These are phyloP conservation scores for Ferrisia virgata DNA, from an alignment of 2,888 invertebrate genomes.

Conservation along the genomic window DNA sequence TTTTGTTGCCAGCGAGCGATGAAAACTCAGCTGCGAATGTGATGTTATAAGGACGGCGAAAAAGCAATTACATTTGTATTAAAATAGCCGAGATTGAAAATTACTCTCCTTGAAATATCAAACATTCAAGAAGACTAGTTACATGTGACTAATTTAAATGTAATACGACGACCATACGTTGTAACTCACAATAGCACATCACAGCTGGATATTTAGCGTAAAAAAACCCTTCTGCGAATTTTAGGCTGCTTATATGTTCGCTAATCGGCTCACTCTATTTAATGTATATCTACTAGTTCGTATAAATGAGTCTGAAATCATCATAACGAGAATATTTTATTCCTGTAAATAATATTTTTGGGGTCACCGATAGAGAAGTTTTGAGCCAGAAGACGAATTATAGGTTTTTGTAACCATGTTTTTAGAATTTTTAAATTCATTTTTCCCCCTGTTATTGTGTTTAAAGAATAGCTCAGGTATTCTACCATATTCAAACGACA, in stretches of 20 bases:
- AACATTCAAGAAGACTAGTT: conserved; percentile 20
- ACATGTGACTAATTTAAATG: conserved; percentile 28
- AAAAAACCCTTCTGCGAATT: conserved; percentile 9
- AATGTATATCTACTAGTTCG: background rate
- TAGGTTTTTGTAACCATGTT: too few species aligned
- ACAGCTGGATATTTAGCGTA: conserved; percentile 1
- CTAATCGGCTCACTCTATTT: background rate
- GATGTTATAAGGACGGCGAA: background rate
- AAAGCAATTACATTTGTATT: conserved; percentile 25
- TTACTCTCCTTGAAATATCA: conserved; percentile 10
- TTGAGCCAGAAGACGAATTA: too few species aligned
- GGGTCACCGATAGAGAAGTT: too few species aligned
- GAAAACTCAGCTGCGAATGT: background rate
- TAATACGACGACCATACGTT: conserved; percentile 26
- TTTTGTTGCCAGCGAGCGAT: background rate
- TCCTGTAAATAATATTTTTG: too few species aligned
- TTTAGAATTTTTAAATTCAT: too few species aligned
- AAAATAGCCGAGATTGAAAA: conserved; percentile 5
- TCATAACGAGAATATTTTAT: background rate
- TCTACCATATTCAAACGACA: too few species aligned
- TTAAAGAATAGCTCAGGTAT: too few species aligned
- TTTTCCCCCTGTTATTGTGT: too few species aligned
- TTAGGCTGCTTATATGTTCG: background rate
- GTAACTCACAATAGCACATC: background rate
- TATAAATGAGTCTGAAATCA: background rate